phyloP scores from a whole-genome alignment of 2,113 vertebrate species.

The Oncorhynchus keta region DNA sequence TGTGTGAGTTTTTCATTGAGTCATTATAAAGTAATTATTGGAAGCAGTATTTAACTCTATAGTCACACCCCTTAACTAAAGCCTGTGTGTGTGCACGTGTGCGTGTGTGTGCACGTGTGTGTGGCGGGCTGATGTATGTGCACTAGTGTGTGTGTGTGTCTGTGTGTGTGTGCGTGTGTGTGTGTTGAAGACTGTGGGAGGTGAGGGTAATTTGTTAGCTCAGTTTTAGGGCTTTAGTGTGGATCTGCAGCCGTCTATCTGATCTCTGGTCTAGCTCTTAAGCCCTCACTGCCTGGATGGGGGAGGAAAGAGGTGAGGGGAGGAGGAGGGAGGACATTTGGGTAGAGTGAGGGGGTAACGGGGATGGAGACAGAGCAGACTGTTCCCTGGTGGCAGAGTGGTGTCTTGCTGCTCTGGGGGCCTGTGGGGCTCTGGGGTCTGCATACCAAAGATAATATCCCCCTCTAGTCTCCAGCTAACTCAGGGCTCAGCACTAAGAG shows the following conservation, averaged over 20 bases:
- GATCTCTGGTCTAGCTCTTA: conserved; percentile 64
- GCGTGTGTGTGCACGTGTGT: too few species aligned
- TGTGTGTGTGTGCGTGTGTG: not conserved
- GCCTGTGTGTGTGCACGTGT: too few species aligned
- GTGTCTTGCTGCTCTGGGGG: not conserved
- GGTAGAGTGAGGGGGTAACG: not conserved
- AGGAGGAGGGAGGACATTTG: not conserved
- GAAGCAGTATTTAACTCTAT: too few species aligned
- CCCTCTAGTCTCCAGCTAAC: conserved; percentile 17
- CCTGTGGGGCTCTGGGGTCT: not conserved
- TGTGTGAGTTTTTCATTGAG: too few species aligned
- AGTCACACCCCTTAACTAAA: too few species aligned
- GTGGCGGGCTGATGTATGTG: too few species aligned
- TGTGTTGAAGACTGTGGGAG: conserved; percentile 56
- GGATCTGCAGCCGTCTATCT: conserved; percentile 68
- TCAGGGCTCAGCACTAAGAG: conserved; percentile 17
- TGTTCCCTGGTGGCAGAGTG: not conserved
- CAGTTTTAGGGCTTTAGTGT: conserved; percentile 71
- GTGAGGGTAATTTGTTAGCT: conserved; percentile 72
- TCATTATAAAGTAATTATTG: too few species aligned
- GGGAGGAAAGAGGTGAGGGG: conserved; percentile 15
- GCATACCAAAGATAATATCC: conserved; percentile 24
- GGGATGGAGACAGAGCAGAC: not conserved
- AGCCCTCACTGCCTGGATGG: conserved; percentile 38
- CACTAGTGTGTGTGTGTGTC: too few species aligned